Conservation (phyloP, 1,140 invertebrate genomes). For the Episyrphus balteatus region DNA sequence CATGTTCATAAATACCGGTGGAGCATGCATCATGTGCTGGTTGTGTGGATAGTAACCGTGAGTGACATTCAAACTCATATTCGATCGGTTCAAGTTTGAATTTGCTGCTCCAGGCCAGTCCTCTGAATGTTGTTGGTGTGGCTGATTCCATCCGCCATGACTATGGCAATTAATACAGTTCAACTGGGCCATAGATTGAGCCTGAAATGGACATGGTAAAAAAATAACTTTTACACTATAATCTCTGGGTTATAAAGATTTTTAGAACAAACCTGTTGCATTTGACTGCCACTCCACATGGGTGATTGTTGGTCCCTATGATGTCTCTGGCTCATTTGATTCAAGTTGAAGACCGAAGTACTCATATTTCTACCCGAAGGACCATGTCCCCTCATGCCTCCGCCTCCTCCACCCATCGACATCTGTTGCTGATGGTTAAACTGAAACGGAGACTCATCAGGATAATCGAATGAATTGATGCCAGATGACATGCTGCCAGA, state of each 20-base stretch:
- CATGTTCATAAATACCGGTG: conserved; percentile 29
- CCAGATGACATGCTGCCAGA: conserved; percentile 42
- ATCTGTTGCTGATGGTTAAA: conserved; percentile 25
- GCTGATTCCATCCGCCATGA: conserved; percentile 14
- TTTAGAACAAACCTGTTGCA: conserved; percentile 24
- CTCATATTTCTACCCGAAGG: conserved; percentile 27
- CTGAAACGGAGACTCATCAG: conserved; percentile 31
- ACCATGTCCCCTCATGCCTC: neutral
- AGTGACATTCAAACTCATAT: conserved; percentile 50
- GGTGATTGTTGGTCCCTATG: conserved; percentile 12
- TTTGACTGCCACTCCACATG: conserved; percentile 15
- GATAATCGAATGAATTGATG: conserved; percentile 33
- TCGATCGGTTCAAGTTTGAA: conserved; percentile 45
- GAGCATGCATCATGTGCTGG: conserved; percentile 38
- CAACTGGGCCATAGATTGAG: conserved; percentile 58
- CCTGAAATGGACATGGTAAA: conserved; percentile 36
- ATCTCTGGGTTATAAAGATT: conserved; percentile 3
- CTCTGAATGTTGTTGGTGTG: conserved; percentile 35
- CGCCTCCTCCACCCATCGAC: neutral
- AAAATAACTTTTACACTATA: neutral
- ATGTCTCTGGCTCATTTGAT: conserved; percentile 21
- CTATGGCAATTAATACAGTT: conserved; percentile 39
- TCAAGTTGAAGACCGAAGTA: conserved; percentile 45
- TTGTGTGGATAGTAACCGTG: conserved; percentile 38
- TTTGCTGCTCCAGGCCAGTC: conserved; percentile 43